phyloP scores from a whole-genome alignment of 2,797 vertebrate species.

The Orestias chungarensis region DNA sequence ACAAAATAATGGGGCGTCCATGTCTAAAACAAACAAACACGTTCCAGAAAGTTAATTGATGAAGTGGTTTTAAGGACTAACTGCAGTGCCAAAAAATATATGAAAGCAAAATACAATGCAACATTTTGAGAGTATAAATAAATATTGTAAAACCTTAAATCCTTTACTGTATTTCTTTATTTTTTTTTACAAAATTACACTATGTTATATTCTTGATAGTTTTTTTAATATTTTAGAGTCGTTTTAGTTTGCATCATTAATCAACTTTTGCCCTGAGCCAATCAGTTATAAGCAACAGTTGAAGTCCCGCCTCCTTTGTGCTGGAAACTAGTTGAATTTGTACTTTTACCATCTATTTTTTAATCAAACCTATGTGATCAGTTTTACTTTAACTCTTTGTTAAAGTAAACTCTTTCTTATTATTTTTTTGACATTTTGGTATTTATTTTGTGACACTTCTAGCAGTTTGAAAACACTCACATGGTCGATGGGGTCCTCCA shows the following conservation, averaged over 20 bases:
- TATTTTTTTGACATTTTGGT: not conserved
- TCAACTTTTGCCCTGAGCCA: not conserved
- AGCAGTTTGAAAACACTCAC: constrained; percentile 71
- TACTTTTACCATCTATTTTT: not conserved
- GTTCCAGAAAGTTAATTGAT: not conserved
- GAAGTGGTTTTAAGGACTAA: not conserved
- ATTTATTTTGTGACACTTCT: not conserved
- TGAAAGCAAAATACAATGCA: not conserved
- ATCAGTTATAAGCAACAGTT: not conserved
- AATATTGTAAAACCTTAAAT: not conserved
- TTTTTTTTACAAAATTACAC: not conserved
- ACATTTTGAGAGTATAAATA: not conserved
- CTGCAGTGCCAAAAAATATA: not conserved
- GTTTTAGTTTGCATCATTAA: too few relatives aligned
- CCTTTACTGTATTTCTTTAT: not conserved
- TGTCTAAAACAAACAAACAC: constrained; percentile 77
- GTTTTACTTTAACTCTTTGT: not conserved
- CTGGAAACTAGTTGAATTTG: not conserved
- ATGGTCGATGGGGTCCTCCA: constrained; percentile 95
- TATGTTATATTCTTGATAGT: not conserved
- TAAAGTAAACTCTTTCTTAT: not conserved
- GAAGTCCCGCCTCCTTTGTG: too few relatives aligned
- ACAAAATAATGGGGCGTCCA: constrained; percentile 98
- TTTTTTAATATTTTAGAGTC: not conserved
- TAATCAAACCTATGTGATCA: too few relatives aligned